Base-by-base conservation (phyloP, 2,797 vertebrate genomes). In the Alcedo quadribrachys region DNA sequence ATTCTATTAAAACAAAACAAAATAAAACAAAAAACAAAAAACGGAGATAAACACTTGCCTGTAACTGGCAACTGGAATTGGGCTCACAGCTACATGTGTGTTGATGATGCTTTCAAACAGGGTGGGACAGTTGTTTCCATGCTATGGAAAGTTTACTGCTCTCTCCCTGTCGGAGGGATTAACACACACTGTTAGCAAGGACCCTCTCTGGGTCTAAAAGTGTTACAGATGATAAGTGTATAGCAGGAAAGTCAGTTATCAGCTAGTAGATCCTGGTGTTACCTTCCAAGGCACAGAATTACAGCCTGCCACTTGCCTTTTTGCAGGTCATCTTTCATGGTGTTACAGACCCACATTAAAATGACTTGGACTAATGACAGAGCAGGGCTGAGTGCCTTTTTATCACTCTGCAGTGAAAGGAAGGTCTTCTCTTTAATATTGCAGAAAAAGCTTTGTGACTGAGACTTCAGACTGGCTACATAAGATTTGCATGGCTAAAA, bases 211-310 rank as follows among this genome's bases (percentile, higher is more conserved):
- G 27, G 68, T 53, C 87, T 69, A 53, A 86, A 94, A 95, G 78
- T 91, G 67, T 96, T 95, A 68, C 43, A 50, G 83, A 93, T 92
- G 91, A 93, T 96, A 94, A 90, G 90, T 85, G 83, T 90, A n/a
- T 93, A 93, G 91, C 94, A 91, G 89, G 77, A 95, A 96, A 96
- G 88, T 95, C 96, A 95, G 90, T 97, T 95, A 96, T 93, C 90
- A 90, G 85, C 82, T 76, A 79, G 87, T 92, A 92, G 95, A 96
- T 94, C 54, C 93, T 0, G 0, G 88, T 89, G 76, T 94, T 97
- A 84, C 94, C 75, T 96, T 95, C 86, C 79, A 81, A 92, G 87
- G 81, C 87, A 48, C 81, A 94, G 93, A 95, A 95, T 97, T 97
- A 96, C 61, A 92, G 79, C 82, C 92, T 96, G 96, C 92, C 88